These are phyloP conservation scores for Eumeta japonica DNA, from an alignment of 1,140 invertebrate genomes.

Conservation along the genomic window DNA sequence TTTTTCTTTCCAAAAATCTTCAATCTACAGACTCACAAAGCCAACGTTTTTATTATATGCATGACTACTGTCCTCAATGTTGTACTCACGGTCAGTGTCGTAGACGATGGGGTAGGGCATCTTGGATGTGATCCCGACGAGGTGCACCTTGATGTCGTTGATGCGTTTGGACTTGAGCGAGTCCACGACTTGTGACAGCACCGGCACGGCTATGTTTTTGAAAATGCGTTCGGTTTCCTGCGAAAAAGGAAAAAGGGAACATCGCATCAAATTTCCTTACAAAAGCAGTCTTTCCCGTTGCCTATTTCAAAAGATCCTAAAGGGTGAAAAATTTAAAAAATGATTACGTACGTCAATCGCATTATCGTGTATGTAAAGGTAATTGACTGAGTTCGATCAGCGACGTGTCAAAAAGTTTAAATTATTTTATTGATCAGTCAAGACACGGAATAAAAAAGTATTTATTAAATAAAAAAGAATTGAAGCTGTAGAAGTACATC, in stretches of 20 bases:
- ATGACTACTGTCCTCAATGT: too few species aligned
- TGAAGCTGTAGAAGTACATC: too few species aligned
- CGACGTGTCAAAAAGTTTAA: too few species aligned
- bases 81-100: constrained; percentile 47
- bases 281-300: neutral
- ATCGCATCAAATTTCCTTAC: neutral
- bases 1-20: too few species aligned
- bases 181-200: constrained; percentile 49
- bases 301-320: neutral
- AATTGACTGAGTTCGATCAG: too few species aligned
- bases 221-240: constrained; percentile 50
- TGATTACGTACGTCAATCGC: too few species aligned
- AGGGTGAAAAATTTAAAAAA: neutral
- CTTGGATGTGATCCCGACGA: constrained; percentile 38
- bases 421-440: too few species aligned
- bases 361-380: too few species aligned
- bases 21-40: too few species aligned
- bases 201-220: constrained; percentile 53
- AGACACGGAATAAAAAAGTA: too few species aligned
- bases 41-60: too few species aligned
- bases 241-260: constrained; percentile 2
- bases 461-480: too few species aligned
- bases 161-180: constrained; percentile 47
- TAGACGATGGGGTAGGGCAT: constrained; percentile 45
- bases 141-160: constrained; percentile 48